Evolutionary conservation across 2,797 vertebrate genomes (phyloP).

Genomic region (Sus cebifrons): DNA sequence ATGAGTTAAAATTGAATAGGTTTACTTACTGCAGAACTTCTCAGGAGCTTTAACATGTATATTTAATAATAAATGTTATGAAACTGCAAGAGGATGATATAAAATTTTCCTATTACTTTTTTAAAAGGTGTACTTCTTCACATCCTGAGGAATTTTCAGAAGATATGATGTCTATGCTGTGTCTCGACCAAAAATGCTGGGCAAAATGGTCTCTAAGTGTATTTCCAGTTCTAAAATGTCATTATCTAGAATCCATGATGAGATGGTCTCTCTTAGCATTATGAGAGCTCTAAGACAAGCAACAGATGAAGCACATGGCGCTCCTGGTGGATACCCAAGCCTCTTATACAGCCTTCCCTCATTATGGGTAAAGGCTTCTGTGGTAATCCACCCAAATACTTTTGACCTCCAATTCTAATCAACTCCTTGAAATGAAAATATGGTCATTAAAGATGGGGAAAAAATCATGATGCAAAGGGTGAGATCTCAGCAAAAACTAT

Average conservation of each 20-base stretch:
- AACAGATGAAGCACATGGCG: neutral
- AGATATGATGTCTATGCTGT: neutral
- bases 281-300: neutral
- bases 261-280: neutral
- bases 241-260: neutral
- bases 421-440: slow-evolving; percentile 52
- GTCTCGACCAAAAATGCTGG: neutral
- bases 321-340: slow-evolving; percentile 11
- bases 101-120: neutral
- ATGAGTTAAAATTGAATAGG: neutral
- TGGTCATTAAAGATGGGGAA: neutral
- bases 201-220: neutral
- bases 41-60: neutral
- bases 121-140: neutral
- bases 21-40: neutral
- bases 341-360: neutral
- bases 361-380: slow-evolving; percentile 3
- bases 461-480: neutral
- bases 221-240: slow-evolving; percentile 43
- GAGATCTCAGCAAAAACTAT: neutral
- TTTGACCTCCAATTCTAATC: neutral
- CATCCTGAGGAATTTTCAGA: neutral
- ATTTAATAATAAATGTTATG: slow-evolving; percentile 12
- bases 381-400: neutral
- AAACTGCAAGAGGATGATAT: neutral